phyloP scores from a whole-genome alignment of 2,113 vertebrate species.

The Elaphurus davidianus region DNA sequence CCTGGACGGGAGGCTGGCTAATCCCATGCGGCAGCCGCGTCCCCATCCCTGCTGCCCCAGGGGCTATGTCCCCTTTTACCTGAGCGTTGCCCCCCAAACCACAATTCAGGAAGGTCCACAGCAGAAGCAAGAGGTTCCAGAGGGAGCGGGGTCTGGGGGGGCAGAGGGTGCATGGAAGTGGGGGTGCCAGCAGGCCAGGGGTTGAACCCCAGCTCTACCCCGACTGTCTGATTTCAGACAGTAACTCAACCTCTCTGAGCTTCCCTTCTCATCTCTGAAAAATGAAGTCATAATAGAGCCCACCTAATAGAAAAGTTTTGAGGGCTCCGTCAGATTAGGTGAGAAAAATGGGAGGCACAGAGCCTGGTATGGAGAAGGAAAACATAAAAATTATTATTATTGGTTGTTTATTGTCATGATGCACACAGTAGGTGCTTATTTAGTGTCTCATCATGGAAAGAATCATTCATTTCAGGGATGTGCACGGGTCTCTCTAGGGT shows the following conservation, averaged over 20 bases:
- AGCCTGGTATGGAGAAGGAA: background rate
- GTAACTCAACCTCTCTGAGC: background rate
- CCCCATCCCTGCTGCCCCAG: background rate
- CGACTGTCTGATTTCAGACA: background rate
- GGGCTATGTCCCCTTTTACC: constrained; percentile 56
- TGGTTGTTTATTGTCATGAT: background rate
- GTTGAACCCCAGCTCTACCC: background rate
- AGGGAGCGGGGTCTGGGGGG: background rate
- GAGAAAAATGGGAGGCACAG: background rate
- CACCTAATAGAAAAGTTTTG: background rate
- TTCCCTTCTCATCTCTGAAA: constrained; percentile 4
- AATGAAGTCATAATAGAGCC: background rate
- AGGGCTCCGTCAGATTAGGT: background rate
- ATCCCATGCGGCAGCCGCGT: fast-evolving
- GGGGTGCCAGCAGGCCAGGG: background rate
- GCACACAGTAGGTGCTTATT: background rate
- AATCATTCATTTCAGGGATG: background rate
- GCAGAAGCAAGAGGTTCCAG: constrained; percentile 58
- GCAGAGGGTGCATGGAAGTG: background rate
- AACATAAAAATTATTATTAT: background rate
- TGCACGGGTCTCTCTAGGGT: background rate
- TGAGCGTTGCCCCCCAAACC: constrained; percentile 36
- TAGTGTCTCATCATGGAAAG: background rate
- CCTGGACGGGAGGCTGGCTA: background rate
- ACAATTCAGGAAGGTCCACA: constrained; percentile 67